phyloP scores from a whole-genome alignment of 2,113 vertebrate species.

The Bujurquina vittata region DNA sequence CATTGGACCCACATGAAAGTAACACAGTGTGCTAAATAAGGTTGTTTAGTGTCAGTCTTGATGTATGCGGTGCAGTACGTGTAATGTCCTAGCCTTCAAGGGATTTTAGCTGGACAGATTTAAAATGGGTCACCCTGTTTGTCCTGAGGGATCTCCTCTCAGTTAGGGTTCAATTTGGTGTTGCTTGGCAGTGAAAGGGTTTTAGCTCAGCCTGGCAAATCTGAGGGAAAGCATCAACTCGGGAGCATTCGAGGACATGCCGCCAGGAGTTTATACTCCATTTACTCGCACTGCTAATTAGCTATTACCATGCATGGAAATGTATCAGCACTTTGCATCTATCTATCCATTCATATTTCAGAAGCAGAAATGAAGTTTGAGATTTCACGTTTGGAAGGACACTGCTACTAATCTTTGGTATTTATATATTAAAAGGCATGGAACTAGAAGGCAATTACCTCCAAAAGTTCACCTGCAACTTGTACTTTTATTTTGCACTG shows the following conservation, averaged over 20 bases:
- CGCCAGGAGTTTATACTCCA: background rate
- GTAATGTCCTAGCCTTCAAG: background rate
- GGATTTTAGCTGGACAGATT: conserved; percentile 14
- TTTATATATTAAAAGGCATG: background rate
- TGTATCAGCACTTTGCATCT: background rate
- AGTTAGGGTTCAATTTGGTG: conserved; percentile 12
- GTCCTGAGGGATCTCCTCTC: conserved; percentile 41
- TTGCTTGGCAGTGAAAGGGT: background rate
- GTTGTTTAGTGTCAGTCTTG: background rate
- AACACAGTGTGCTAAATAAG: background rate
- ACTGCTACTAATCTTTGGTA: background rate
- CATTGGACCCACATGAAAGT: background rate
- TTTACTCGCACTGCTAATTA: background rate
- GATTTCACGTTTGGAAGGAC: background rate
- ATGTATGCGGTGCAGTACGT: background rate
- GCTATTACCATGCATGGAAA: background rate
- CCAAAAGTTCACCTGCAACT: background rate
- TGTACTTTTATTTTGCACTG: background rate
- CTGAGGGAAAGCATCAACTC: background rate
- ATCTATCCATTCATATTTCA: background rate
- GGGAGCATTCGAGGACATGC: background rate
- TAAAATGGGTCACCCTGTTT: conserved; percentile 13
- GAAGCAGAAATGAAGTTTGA: background rate
- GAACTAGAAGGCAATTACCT: background rate
- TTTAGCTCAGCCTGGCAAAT: conserved; percentile 4